Evolutionary conservation across 2,888 invertebrate genomes (phyloP), one percentile per base, ranked within the genome.

Genomic region (Eristalis arbustorum): DNA sequence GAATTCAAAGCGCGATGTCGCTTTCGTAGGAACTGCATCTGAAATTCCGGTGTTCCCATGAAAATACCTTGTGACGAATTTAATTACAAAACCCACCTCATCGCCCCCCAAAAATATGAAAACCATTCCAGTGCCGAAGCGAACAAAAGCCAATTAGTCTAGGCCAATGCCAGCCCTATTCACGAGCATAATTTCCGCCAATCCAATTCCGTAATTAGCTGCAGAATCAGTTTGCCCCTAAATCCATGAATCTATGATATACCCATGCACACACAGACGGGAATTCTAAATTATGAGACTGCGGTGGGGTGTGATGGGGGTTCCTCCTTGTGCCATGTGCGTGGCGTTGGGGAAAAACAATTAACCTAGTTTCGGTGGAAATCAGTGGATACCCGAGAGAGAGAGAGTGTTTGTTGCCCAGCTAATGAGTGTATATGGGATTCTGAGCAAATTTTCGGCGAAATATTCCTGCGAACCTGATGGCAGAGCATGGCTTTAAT

Each of bases 131-230:
- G 4, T 42, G 4, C 42, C 23, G 6, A 31, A 63, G 8, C 56
- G 18, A 62, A 49, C 68, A 10, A 23, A 68, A n/a, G 62, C 59
- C 66, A 79, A 79, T 79, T 79, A 72, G 40, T 66, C 37, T 22
- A 34, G 31, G 64, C 81, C 71, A 75, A 84, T 80, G 75, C 25
- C 61, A 84, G 75, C 75, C 56, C 62, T 76, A 75, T 80, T 75
- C 80, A 57, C 75, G 40, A 63, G 72, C 72, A 84, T 73, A 80
- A 71, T 80, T 63, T 84, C 68, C 64, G 72, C 63, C 72, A 76
- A 84, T 81, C 80, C 72, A 62, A 84, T 76, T 57, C 75, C 72
- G 76, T 73, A 81, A 84, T 84, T 84, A 76, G 81, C 84, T 80
- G 67, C 62, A 81, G 84, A 84, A 81, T 76, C 76, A 80, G 80